Percentiles rank a stretch among this genome's conserved stretches.
Evolutionary conservation across 2,888 invertebrate species (phyloP).

Genomic region (Hydrotaea cyrtoneurina): DNA sequence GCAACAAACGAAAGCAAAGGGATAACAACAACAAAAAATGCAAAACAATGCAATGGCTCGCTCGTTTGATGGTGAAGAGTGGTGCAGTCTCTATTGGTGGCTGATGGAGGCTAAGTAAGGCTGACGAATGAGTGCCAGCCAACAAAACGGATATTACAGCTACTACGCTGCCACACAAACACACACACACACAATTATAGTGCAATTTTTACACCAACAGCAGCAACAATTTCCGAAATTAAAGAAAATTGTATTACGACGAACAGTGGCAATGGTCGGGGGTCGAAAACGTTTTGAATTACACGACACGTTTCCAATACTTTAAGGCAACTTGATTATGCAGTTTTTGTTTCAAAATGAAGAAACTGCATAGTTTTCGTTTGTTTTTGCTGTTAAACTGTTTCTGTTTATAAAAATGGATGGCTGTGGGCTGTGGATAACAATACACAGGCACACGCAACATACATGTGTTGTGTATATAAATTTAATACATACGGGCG

Average conservation of each 20-base stretch:
- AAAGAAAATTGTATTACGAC: background rate
- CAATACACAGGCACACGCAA: background rate
- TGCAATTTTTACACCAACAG: background rate
- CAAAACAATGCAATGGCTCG: background rate
- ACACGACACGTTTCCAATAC: conserved; percentile 33
- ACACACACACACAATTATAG: background rate
- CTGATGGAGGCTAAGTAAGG: background rate
- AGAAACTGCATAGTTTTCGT: conserved; percentile 44
- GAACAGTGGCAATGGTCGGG: conserved; percentile 1
- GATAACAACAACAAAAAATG: conserved; percentile 2
- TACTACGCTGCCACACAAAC: too few species aligned
- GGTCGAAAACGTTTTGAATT: conserved; percentile 22
- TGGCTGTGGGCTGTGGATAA: background rate
- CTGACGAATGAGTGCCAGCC: background rate
- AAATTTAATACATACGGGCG: conserved; percentile 24
- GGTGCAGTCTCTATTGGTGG: background rate
- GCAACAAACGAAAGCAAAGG: conserved; percentile 19
- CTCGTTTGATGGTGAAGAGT: background rate
- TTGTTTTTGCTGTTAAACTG: conserved; percentile 8
- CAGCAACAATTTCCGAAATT: background rate
- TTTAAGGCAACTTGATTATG: too few species aligned
- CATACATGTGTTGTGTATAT: too few species aligned
- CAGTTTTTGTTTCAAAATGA: conserved; percentile 25
- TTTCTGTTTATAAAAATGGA: conserved; percentile 8
- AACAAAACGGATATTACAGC: conserved; percentile 10